Evolutionary conservation across 2,888 invertebrate species (phyloP), one percentile per base, ranked within the genome.

Genomic region (Papilio gigon): DNA sequence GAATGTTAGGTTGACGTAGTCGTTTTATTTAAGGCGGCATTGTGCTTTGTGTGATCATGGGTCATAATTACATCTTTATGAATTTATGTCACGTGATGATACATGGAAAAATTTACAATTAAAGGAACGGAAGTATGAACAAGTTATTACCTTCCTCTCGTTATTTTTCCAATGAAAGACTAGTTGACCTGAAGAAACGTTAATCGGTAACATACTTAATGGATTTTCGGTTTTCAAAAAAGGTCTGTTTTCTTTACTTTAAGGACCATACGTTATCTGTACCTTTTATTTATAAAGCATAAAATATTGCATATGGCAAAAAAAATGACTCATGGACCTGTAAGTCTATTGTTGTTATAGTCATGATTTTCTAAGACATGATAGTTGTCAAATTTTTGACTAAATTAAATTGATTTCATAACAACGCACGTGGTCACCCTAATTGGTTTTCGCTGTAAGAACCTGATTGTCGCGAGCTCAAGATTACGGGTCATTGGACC

Each of bases 401-500:
- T 9, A 22, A 20, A 25, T 27, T 27, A 11, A 59, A 47, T 47
- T 27, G 17, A 22, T 62, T 44, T 56, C 12, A 40, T 42, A 44
- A 20, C 6, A 27, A 40, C 5, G 35, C 58, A 63, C 67, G 62
- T 68, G 58, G 56, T 68, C 56, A 62, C 35, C 37, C 60, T 33
- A 40, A 65, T 63, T 33, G 33, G n/a, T 30, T 62, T 56, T 33
- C 22, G 47, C 14, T 56, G 11, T 30, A 33, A 42, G 33, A 56
- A 68, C 64, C 56, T 67, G 56, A 65, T 56, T 64, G 30, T 17
- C 20, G 20, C 68, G 70, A 59, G 33, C 64, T 63, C 47, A 17
- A 79, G 81, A 83, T 82, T 83, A 79, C 74, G 76, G 85, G 81
- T 87, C 87, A 82, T 78, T 85, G 88, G 86, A 85, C 89, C 77